A percentile compares a stretch with the other conserved stretches of the same genome.
Conservation (phyloP, 2,797 vertebrate species). For the Chrysocyon brachyurus region DNA sequence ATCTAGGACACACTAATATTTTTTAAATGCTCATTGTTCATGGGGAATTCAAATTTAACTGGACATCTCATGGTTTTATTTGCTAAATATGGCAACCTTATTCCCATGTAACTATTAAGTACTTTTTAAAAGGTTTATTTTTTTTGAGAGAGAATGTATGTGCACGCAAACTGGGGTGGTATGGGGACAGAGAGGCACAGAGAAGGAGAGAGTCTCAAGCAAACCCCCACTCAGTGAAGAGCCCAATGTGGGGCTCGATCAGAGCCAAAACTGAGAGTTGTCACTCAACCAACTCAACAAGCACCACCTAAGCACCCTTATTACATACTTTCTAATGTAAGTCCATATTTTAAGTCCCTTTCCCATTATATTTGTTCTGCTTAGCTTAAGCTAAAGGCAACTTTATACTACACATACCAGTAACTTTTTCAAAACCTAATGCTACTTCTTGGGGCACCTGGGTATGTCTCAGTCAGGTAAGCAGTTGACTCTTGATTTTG, state of each 20-base stretch:
- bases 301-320: not conserved
- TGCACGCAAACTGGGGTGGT: too few relatives aligned
- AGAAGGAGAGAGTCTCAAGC: not conserved
- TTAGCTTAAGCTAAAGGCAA: not conserved
- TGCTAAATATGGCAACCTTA: not conserved
- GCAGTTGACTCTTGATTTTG: not conserved
- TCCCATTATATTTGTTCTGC: slow-evolving; percentile 46
- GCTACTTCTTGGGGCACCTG: not conserved
- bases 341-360: not conserved
- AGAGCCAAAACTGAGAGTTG: not conserved
- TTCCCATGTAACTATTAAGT: slow-evolving; percentile 4
- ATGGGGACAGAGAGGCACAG: not conserved
- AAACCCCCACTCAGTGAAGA: not conserved
- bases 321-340: slow-evolving; percentile 3
- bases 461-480: not conserved
- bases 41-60: slow-evolving; percentile 43
- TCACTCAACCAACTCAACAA: not conserved
- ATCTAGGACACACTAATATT: not conserved
- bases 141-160: not conserved
- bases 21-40: not conserved
- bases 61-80: not conserved
- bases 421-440: slow-evolving; percentile 13
- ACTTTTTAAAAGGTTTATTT: not conserved
- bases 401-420: slow-evolving; percentile 19
- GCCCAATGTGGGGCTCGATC: not conserved